Conservation (phyloP, 2,888 invertebrate species). For the Hyposoter didymator region DNA sequence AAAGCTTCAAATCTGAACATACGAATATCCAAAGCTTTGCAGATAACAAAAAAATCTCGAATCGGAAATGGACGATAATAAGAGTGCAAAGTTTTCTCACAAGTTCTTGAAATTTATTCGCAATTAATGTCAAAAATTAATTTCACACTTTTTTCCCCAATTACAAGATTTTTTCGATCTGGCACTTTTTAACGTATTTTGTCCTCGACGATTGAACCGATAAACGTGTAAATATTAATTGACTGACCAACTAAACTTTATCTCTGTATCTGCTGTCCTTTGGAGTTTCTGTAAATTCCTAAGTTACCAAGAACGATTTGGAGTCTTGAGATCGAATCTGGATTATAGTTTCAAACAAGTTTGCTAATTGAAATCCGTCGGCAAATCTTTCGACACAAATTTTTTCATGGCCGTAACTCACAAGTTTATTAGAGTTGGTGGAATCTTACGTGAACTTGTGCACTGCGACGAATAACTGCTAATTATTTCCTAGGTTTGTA, state of each 20-base stretch:
- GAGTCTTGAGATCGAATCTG: background rate
- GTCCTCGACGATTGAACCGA: too few species aligned
- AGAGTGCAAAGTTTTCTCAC: background rate
- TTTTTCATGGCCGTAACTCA: background rate
- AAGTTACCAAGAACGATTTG: background rate
- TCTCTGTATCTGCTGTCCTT: background rate
- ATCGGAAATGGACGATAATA: background rate
- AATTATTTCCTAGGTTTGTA: background rate
- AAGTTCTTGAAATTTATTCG: background rate
- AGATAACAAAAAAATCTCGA: background rate
- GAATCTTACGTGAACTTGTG: background rate
- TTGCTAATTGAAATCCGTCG: background rate
- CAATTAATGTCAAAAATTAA: background rate
- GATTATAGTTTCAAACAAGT: background rate
- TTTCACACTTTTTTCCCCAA: background rate
- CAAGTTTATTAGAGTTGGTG: background rate
- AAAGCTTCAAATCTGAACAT: background rate
- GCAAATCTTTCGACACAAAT: background rate
- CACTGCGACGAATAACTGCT: background rate
- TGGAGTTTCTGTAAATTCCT: background rate
- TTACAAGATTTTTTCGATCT: background rate
- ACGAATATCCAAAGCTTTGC: slow-evolving; percentile 3
- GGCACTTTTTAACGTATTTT: too few species aligned
- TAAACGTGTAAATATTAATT: background rate
- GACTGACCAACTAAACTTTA: background rate